Conservation (phyloP, 2,888 invertebrate species). For the Hartigia nigra region DNA sequence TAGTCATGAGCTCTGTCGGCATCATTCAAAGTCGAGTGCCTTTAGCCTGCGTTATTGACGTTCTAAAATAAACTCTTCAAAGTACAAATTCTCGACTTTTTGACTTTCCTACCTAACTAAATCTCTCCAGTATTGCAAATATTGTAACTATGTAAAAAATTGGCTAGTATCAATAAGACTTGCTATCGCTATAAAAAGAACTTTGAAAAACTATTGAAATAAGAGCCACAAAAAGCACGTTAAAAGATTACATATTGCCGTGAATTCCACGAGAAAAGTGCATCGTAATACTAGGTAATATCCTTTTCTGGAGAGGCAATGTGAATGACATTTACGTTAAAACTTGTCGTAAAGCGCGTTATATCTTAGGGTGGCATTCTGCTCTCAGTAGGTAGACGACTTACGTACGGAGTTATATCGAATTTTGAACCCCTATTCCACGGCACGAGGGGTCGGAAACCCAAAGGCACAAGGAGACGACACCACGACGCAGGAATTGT, state of each 20-base stretch:
- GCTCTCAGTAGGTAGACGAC: not conserved
- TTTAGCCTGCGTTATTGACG: not conserved
- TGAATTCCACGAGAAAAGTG: not conserved
- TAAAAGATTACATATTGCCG: not conserved
- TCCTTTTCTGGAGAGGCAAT: not conserved
- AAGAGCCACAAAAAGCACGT: not conserved
- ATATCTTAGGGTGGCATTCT: constrained; percentile 5
- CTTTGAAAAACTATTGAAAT: not conserved
- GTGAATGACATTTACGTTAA: constrained; percentile 17
- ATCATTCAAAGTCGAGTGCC: not conserved
- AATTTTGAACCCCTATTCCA: not conserved
- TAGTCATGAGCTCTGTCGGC: not conserved
- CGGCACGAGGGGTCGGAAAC: not conserved
- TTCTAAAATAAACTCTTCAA: not conserved
- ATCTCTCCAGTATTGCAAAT: not conserved
- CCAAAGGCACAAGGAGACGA: constrained; percentile 15
- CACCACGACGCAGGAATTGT: constrained; percentile 25
- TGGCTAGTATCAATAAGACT: not conserved
- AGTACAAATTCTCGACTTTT: not conserved
- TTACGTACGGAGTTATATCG: constrained; percentile 3
- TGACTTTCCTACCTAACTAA: not conserved
- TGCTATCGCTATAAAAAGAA: not conserved
- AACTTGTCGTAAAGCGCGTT: constrained; percentile 15
- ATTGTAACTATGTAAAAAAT: not conserved
- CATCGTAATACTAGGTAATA: not conserved